These are phyloP conservation scores for Catocala nupta DNA, from an alignment of 2,888 invertebrate species.

Conservation along the genomic window DNA sequence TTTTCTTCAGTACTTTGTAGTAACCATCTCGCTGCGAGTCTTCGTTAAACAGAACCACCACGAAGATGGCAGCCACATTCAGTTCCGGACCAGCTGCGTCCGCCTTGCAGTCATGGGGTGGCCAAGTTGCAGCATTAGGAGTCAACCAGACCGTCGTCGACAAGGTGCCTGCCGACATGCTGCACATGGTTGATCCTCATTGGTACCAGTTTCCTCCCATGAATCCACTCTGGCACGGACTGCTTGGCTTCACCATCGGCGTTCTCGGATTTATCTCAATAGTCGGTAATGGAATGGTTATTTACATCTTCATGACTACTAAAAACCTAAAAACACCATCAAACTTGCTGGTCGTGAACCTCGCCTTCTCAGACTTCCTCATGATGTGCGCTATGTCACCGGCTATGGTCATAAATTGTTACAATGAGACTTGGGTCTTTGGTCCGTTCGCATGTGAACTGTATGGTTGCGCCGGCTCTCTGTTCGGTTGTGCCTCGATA, in stretches of 20 bases:
- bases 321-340: slow-evolving; percentile 94
- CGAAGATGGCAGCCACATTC: slow-evolving; percentile 69
- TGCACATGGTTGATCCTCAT: slow-evolving; percentile 91
- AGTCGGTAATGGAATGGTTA: slow-evolving; percentile 91
- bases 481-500: slow-evolving; percentile 96
- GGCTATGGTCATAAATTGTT: slow-evolving; percentile 94
- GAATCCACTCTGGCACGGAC: slow-evolving; percentile 95
- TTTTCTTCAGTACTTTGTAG: slow-evolving; percentile 86
- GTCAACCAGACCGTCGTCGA: slow-evolving; percentile 94
- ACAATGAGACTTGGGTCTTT: slow-evolving; percentile 91
- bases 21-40: slow-evolving; percentile 74
- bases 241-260: slow-evolving; percentile 93
- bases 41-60: background rate
- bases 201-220: slow-evolving; percentile 96
- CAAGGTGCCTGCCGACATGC: slow-evolving; percentile 92
- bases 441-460: slow-evolving; percentile 94
- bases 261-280: slow-evolving; percentile 91
- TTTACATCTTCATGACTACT: slow-evolving; percentile 92
- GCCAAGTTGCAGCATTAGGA: slow-evolving; percentile 63
- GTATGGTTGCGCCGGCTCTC: slow-evolving; percentile 94
- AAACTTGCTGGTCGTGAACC: slow-evolving; percentile 95
- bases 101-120: slow-evolving; percentile 81
- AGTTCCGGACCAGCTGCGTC: slow-evolving; percentile 79
- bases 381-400: slow-evolving; percentile 95
- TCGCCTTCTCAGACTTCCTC: slow-evolving; percentile 96